Conservation (phyloP, 2,888 invertebrate genomes). For the Eretmocerus hayati region DNA sequence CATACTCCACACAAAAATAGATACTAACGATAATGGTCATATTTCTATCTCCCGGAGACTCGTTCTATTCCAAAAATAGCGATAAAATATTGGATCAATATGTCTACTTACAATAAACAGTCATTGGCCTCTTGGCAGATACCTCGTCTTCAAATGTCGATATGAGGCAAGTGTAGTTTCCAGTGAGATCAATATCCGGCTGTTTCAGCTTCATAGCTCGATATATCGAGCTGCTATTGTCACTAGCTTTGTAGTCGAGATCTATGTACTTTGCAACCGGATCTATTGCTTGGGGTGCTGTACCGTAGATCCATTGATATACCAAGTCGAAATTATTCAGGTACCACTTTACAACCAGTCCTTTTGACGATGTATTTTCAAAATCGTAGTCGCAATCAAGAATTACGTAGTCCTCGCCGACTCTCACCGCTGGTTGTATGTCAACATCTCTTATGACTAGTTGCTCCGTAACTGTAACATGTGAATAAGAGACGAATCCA, state of each 20-base stretch:
- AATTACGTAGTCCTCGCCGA: constrained; percentile 42
- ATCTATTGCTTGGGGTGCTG: constrained; percentile 40
- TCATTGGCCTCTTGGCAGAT: constrained; percentile 48
- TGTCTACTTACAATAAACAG: constrained; percentile 53
- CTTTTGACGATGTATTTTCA: constrained; percentile 38
- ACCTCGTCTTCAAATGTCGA: constrained; percentile 48
- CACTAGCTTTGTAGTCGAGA: constrained; percentile 43
- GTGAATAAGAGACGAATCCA: no score
- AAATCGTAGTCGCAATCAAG: constrained; percentile 50
- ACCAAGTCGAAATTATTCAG: constrained; percentile 33
- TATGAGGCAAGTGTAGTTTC: constrained; percentile 53
- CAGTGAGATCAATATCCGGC: constrained; percentile 49
- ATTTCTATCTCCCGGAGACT: no score
- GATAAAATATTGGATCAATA: no score
- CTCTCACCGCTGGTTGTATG: constrained; percentile 37
- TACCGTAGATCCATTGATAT: constrained; percentile 49
- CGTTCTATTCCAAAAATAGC: no score
- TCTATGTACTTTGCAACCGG: constrained; percentile 45
- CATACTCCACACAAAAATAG: no score
- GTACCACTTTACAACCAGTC: constrained; percentile 50
- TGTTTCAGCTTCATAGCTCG: constrained; percentile 53
- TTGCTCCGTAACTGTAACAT: constrained; percentile 8
- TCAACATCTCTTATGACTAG: constrained; percentile 34
- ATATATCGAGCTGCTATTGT: constrained; percentile 45
- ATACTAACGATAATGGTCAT: no score